phyloP scores from a whole-genome alignment of 2,888 invertebrate species.

The Ceramica pisi region DNA sequence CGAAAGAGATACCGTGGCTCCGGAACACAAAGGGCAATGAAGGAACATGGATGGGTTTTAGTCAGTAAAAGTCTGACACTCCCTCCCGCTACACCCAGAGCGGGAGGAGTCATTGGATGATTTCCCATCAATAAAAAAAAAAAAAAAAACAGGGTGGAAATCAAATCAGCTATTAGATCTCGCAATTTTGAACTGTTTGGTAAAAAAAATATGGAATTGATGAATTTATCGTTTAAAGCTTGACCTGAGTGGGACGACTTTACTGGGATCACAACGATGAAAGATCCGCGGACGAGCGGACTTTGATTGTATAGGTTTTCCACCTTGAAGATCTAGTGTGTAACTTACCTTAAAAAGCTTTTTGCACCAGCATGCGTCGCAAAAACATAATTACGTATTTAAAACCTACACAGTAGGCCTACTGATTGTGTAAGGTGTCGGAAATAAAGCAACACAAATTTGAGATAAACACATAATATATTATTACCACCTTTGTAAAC shows the following conservation, averaged over 20 bases:
- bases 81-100: too few species aligned
- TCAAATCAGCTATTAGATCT: not conserved
- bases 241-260: too few species aligned
- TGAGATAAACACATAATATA: conserved; percentile 14
- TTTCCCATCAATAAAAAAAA: too few species aligned
- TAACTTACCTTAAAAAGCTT: not conserved
- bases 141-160: too few species aligned
- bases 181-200: not conserved
- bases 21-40: too few species aligned
- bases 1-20: too few species aligned
- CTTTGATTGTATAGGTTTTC: not conserved
- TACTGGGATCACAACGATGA: too few species aligned
- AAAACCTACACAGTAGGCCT: not conserved
- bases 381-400: not conserved
- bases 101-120: too few species aligned
- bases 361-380: not conserved
- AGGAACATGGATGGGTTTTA: too few species aligned
- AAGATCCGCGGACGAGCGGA: too few species aligned
- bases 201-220: not conserved
- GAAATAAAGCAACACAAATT: conserved; percentile 22
- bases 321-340: not conserved
- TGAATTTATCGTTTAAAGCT: not conserved
- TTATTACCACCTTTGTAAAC: conserved; percentile 26
- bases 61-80: too few species aligned
- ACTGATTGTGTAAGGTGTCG: not conserved